phyloP scores from a whole-genome alignment of 2,113 vertebrate genomes.

The Platysteira castanea region DNA sequence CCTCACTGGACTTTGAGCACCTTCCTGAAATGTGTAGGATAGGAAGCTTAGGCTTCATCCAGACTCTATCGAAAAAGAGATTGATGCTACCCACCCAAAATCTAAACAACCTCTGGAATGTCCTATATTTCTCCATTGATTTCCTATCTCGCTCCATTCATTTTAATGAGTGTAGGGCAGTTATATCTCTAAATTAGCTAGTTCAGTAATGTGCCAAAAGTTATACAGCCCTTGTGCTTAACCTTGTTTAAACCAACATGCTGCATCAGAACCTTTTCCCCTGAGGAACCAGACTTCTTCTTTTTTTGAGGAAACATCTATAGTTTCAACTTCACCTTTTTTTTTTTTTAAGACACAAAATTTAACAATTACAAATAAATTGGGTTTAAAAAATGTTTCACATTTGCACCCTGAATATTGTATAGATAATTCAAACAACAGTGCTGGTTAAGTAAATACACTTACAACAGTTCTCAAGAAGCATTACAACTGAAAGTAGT shows the following conservation, averaged over 20 bases:
- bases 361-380: not conserved
- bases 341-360: not conserved
- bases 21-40: not conserved
- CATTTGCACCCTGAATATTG: not conserved
- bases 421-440: not conserved
- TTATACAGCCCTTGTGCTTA: not conserved
- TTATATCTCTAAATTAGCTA: not conserved
- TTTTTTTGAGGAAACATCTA: not conserved
- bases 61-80: not conserved
- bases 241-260: not conserved
- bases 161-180: not conserved
- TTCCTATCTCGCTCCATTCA: not conserved
- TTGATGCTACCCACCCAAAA: not conserved
- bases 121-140: conserved; percentile 6
- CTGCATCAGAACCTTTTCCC: not conserved
- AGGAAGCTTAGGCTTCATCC: not conserved
- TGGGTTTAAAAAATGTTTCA: not conserved
- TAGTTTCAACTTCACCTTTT: not conserved
- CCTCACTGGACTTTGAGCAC: not conserved
- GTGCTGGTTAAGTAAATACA: not conserved
- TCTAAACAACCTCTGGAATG: not conserved
- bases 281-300: rapidly evolving
- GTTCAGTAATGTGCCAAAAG: not conserved
- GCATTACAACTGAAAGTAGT: not conserved
- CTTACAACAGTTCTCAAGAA: not conserved